phyloP scores from a whole-genome alignment of 2,888 invertebrate species.

The Yponomeuta malinellus region DNA sequence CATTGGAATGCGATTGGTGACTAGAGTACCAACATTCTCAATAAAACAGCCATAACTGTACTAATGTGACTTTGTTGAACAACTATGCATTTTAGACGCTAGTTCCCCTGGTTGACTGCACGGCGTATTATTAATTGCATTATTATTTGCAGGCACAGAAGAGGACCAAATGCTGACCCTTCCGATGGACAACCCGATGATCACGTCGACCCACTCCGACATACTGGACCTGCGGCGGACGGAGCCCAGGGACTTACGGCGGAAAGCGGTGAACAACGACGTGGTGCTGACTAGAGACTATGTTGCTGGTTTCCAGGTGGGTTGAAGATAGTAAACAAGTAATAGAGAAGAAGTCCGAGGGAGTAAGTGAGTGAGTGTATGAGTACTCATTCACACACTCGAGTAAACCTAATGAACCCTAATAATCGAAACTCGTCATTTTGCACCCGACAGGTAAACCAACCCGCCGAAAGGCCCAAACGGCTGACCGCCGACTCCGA shows the following conservation, averaged over 20 bases:
- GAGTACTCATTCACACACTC: too few species aligned
- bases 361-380: too few species aligned
- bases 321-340: neutral
- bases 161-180: conserved; percentile 45
- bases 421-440: too few species aligned
- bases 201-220: conserved; percentile 61
- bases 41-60: too few species aligned
- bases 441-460: conserved; percentile 44
- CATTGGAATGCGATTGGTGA: too few species aligned
- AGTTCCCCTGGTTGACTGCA: too few species aligned
- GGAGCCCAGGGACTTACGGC: conserved; percentile 35
- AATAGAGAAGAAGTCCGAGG: too few species aligned
- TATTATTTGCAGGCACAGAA: conserved; percentile 30
- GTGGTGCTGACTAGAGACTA: conserved; percentile 52
- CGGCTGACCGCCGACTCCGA: conserved; percentile 40
- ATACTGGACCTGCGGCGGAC: conserved; percentile 50
- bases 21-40: too few species aligned
- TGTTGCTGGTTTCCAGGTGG: conserved; percentile 54
- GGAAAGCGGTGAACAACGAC: conserved; percentile 46
- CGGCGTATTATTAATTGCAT: neutral
- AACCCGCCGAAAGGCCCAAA: conserved; percentile 44
- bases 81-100: too few species aligned
- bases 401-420: too few species aligned
- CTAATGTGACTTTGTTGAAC: too few species aligned
- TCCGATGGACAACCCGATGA: conserved; percentile 54